phyloP scores from a whole-genome alignment of 2,797 vertebrate genomes.

The Podarcis lilfordi region DNA sequence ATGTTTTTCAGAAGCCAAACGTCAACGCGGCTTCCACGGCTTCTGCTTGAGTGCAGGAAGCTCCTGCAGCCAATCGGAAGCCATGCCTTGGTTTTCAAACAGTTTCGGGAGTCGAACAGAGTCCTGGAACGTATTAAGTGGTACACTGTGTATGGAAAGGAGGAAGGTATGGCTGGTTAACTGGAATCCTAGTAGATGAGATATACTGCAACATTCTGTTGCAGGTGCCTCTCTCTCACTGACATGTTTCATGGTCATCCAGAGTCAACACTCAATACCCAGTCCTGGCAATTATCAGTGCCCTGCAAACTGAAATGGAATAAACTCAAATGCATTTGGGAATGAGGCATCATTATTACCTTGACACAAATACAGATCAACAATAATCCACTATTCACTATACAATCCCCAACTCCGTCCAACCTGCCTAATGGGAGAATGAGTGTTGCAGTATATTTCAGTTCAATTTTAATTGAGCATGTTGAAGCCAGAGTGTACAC shows the following conservation, averaged over 20 bases:
- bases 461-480: slow-evolving; percentile 18
- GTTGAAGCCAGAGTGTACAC: neutral
- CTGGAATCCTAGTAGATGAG: neutral
- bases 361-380: neutral
- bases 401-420: neutral
- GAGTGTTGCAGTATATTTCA: neutral
- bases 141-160: neutral
- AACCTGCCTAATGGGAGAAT: neutral
- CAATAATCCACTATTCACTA: neutral
- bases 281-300: neutral
- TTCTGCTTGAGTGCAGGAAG: too few relatives aligned
- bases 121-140: too few relatives aligned
- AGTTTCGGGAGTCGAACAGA: too few relatives aligned
- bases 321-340: neutral
- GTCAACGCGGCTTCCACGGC: too few relatives aligned
- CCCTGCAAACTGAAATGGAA: neutral
- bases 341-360: neutral
- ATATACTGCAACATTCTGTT: neutral
- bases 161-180: neutral
- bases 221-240: neutral
- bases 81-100: too few relatives aligned
- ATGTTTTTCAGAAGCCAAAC: too few relatives aligned
- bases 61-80: too few relatives aligned
- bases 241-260: neutral
- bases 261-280: neutral